A percentile compares a stretch with the other conserved stretches of the same genome.
Conservation (phyloP, 2,888 invertebrate species). For the Cheilosia variabilis region DNA sequence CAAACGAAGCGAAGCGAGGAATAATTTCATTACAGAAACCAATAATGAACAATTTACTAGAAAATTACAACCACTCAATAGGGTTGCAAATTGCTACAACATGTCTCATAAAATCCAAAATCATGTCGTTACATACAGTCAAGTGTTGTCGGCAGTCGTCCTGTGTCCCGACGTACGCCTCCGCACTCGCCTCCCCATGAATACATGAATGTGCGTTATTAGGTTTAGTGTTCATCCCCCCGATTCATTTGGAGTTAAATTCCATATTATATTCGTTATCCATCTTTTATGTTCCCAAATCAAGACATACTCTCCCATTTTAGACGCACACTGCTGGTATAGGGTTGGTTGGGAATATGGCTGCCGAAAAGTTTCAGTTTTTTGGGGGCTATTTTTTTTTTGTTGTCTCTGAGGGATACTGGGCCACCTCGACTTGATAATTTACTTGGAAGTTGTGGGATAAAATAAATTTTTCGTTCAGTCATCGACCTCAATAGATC, state of each 20-base stretch:
- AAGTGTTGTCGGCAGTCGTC: constrained; percentile 8
- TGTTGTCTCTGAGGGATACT: background rate
- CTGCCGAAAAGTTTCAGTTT: background rate
- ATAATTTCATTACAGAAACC: constrained; percentile 68
- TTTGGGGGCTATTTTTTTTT: background rate
- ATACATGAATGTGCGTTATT: constrained; percentile 12
- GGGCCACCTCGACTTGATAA: background rate
- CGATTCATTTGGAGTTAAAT: constrained; percentile 44
- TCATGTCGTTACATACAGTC: constrained; percentile 56
- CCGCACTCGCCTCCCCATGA: background rate
- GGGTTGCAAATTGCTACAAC: constrained; percentile 72
- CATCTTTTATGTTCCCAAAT: constrained; percentile 57
- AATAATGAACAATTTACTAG: constrained; percentile 73
- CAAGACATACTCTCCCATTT: constrained; percentile 17
- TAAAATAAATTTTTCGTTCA: too few relatives aligned
- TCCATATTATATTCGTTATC: constrained; percentile 67
- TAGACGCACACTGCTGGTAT: background rate
- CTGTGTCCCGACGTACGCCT: background rate
- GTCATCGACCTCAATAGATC: too few relatives aligned
- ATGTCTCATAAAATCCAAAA: constrained; percentile 67
- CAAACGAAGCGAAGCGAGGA: constrained; percentile 31
- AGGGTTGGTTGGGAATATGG: background rate
- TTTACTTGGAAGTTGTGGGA: too few relatives aligned
- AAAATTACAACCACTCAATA: constrained; percentile 74
- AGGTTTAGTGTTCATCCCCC: constrained; percentile 18